These are phyloP conservation scores for Lycaon pictus DNA, from an alignment of 2,113 vertebrate species.

Conservation along the genomic window DNA sequence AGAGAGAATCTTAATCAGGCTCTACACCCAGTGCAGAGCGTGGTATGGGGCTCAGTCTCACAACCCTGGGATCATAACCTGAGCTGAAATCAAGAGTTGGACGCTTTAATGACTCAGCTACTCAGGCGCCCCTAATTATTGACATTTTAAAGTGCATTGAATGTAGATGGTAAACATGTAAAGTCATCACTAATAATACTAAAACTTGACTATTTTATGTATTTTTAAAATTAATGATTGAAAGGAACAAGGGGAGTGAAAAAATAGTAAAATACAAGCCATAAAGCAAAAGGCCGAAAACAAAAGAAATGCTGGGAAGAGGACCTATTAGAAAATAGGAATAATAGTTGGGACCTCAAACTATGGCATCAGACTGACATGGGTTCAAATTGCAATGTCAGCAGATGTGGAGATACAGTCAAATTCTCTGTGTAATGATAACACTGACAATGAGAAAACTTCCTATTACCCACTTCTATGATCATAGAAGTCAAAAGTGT, in stretches of 20 bases:
- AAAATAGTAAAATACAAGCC: conserved; percentile 13
- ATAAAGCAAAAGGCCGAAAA: background rate
- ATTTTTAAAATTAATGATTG: background rate
- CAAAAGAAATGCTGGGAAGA: background rate
- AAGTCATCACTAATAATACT: background rate
- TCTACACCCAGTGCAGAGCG: background rate
- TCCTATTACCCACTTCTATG: background rate
- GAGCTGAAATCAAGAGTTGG: background rate
- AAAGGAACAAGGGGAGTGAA: background rate
- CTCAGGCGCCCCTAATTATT: background rate
- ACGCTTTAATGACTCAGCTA: background rate
- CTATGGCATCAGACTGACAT: background rate
- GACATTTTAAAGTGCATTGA: background rate
- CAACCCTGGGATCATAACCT: background rate
- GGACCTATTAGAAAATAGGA: background rate
- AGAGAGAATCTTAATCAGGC: background rate
- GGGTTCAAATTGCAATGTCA: background rate
- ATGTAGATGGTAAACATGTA: background rate
- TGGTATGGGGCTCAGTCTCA: background rate
- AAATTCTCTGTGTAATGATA: background rate
- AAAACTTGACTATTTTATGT: conserved; percentile 7
- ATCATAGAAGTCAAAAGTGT: background rate
- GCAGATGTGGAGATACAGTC: background rate
- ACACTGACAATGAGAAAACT: background rate
- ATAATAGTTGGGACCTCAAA: background rate